Evolutionary conservation across 2,888 invertebrate genomes (phyloP).

Genomic region (Xestoiulus laeticollis): DNA sequence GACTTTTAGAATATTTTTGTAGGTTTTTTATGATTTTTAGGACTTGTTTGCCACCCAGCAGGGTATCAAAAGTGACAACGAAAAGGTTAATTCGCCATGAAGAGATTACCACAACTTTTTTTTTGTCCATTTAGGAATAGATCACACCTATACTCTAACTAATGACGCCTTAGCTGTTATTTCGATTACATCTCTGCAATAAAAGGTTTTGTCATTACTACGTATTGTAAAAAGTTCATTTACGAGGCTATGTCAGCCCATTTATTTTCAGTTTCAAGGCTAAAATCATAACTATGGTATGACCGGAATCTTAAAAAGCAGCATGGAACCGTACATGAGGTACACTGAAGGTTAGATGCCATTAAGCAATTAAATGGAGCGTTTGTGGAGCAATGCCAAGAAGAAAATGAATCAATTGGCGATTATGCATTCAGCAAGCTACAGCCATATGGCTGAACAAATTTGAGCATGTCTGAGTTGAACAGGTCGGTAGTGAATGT

Average conservation of each 20-base stretch:
- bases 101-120: too few species aligned
- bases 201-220: too few species aligned
- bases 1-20: too few species aligned
- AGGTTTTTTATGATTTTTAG: too few species aligned
- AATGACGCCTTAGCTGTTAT: too few species aligned
- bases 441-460: background rate
- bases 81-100: too few species aligned
- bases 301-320: background rate
- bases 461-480: background rate
- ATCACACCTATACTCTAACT: too few species aligned
- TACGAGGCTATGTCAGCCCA: background rate
- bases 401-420: constrained; percentile 12
- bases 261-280: background rate
- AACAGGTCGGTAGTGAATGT: background rate
- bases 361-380: background rate
- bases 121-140: too few species aligned
- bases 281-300: background rate
- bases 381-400: background rate
- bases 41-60: too few species aligned
- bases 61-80: too few species aligned
- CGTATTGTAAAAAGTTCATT: too few species aligned
- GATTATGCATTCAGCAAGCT: constrained; percentile 22
- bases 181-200: too few species aligned
- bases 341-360: background rate
- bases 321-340: background rate